phyloP scores from a whole-genome alignment of 2,888 invertebrate species.

The Drosophila anomalata region DNA sequence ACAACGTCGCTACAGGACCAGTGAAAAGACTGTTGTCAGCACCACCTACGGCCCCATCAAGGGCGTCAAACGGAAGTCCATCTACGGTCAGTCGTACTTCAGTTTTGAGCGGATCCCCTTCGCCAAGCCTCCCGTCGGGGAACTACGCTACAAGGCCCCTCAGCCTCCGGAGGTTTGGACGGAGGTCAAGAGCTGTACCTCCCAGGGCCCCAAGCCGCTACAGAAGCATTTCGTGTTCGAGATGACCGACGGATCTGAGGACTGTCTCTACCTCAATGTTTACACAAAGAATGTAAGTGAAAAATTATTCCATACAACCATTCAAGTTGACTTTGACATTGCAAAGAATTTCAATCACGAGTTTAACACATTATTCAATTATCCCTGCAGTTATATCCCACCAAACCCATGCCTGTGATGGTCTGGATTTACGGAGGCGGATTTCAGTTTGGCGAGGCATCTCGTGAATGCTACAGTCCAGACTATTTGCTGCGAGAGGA shows the following conservation, averaged over 20 bases:
- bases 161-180: constrained; percentile 84
- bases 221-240: constrained; percentile 83
- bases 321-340: too few relatives aligned
- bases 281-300: constrained; percentile 82
- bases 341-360: neutral
- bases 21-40: constrained; percentile 79
- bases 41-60: constrained; percentile 82
- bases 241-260: constrained; percentile 85
- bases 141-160: constrained; percentile 83
- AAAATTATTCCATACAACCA: neutral
- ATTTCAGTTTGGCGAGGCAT: constrained; percentile 84
- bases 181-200: constrained; percentile 84
- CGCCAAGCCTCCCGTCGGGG: constrained; percentile 82
- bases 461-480: constrained; percentile 84
- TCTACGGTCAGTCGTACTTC: constrained; percentile 81
- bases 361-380: neutral
- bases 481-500: constrained; percentile 84
- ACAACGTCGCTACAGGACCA: constrained; percentile 78
- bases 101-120: constrained; percentile 83
- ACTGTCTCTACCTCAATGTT: constrained; percentile 85
- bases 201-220: constrained; percentile 81
- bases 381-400: constrained; percentile 74
- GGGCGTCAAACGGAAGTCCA: constrained; percentile 82
- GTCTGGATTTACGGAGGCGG: constrained; percentile 86
- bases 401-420: constrained; percentile 83